Percentiles rank a stretch among this genome's conserved stretches.
Conservation (phyloP, 1,140 invertebrate species). For the Cataglyphis hispanica region DNA sequence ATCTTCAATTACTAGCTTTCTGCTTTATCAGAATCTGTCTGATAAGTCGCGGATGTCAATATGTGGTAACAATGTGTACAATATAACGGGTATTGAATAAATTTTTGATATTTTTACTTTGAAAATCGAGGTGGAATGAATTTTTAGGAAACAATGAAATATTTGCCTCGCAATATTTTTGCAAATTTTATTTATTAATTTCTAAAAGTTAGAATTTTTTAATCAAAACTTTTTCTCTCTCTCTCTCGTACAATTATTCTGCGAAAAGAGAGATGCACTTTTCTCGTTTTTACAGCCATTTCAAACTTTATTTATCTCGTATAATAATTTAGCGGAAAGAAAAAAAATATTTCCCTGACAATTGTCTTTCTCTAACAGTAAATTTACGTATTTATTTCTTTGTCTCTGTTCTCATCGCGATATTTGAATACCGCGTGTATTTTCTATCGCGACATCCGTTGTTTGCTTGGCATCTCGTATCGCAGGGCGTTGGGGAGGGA, state of each 20-base stretch:
- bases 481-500: neutral
- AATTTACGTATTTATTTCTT: no score
- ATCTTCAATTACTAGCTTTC: slow-evolving; percentile 15
- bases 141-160: neutral
- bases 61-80: neutral
- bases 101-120: neutral
- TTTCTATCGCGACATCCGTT: neutral
- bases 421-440: no score
- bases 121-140: neutral
- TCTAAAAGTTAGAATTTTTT: no score
- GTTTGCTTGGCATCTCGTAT: neutral
- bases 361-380: no score
- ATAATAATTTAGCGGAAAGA: no score
- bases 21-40: neutral
- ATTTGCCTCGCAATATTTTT: neutral
- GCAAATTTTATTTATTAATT: neutral
- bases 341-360: no score
- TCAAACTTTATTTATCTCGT: neutral
- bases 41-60: slow-evolving; percentile 18
- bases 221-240: no score
- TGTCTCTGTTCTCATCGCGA: no score
- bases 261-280: no score
- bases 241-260: no score
- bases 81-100: neutral
- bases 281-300: neutral